A percentile compares a stretch with the other conserved stretches of the same genome.
These are phyloP conservation scores for Sinosuthora webbiana DNA, from an alignment of 2,113 vertebrate species.

Conservation along the genomic window DNA sequence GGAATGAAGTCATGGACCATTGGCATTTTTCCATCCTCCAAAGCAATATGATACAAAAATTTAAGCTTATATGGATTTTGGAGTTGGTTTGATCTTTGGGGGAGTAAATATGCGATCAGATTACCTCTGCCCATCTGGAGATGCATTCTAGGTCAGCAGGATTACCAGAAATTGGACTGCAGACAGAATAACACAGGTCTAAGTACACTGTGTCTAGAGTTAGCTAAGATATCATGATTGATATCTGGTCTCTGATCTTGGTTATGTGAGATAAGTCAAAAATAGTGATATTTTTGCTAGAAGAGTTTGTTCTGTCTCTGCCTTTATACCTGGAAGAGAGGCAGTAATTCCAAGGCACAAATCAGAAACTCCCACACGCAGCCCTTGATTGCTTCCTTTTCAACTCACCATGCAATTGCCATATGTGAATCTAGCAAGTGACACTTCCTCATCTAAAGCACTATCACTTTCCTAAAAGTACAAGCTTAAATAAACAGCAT, in stretches of 20 bases:
- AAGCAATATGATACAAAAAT: background rate
- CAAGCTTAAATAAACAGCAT: background rate
- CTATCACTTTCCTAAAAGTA: constrained; percentile 2
- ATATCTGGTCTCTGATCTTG: background rate
- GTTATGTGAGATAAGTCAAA: background rate
- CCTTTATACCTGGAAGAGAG: constrained; percentile 39
- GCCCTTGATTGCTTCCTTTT: constrained; percentile 37
- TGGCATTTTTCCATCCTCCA: background rate
- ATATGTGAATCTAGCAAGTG: constrained; percentile 47
- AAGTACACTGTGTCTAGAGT: background rate
- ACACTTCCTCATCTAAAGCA: constrained; percentile 28
- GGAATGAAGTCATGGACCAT: background rate
- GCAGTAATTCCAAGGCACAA: constrained; percentile 40
- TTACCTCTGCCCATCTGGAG: background rate
- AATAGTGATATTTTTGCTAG: constrained; percentile 7
- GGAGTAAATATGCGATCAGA: background rate
- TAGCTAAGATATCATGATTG: background rate
- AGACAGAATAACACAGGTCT: background rate
- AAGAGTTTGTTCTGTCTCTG: constrained; percentile 45
- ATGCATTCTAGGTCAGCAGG: background rate
- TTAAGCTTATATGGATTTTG: background rate
- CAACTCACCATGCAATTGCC: constrained; percentile 42
- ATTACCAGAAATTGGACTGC: background rate
- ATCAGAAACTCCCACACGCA: constrained; percentile 1
- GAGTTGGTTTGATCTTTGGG: background rate